phyloP scores from a whole-genome alignment of 37 sponge, comb jelly and placozoan species.

The Corticium candelabrum region DNA sequence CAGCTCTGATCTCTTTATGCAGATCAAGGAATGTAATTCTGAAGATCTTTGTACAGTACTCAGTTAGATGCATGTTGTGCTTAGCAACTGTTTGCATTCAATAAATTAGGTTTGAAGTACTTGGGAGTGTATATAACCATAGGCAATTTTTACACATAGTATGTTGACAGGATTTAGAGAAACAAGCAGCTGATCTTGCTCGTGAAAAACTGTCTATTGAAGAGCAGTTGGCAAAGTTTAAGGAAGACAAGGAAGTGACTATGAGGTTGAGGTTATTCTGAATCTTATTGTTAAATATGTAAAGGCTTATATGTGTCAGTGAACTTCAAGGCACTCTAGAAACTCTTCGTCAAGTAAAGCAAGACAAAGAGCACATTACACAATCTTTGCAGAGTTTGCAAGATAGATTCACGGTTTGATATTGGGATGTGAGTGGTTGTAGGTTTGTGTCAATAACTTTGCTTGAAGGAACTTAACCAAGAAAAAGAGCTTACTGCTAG shows the following conservation, averaged over 20 bases:
- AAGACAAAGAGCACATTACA: slow-evolving; percentile 38
- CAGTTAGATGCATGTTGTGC: no score
- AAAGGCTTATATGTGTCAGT: slow-evolving; percentile 17
- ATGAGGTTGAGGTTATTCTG: neutral
- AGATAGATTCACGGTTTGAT: no score
- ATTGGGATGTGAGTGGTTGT: no score
- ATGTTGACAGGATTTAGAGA: neutral
- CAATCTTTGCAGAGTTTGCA: neutral
- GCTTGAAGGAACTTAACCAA: slow-evolving; percentile 21
- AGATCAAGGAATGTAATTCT: no score
- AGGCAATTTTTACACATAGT: no score
- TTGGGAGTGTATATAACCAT: no score
- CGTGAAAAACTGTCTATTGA: neutral
- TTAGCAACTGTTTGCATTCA: no score
- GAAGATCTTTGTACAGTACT: no score
- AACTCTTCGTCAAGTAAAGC: slow-evolving; percentile 68
- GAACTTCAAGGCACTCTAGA: slow-evolving; percentile 61
- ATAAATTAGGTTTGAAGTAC: no score
- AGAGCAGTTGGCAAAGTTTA: slow-evolving; percentile 27
- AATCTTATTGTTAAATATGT: neutral
- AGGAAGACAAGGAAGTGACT: slow-evolving; percentile 61
- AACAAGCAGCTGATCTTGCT: neutral
- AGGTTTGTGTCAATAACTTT: neutral
- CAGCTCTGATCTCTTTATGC: no score
- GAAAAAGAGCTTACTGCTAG: slow-evolving; percentile 52